Conservation (phyloP, 2,113 vertebrate species). For the Penelope pileata region DNA sequence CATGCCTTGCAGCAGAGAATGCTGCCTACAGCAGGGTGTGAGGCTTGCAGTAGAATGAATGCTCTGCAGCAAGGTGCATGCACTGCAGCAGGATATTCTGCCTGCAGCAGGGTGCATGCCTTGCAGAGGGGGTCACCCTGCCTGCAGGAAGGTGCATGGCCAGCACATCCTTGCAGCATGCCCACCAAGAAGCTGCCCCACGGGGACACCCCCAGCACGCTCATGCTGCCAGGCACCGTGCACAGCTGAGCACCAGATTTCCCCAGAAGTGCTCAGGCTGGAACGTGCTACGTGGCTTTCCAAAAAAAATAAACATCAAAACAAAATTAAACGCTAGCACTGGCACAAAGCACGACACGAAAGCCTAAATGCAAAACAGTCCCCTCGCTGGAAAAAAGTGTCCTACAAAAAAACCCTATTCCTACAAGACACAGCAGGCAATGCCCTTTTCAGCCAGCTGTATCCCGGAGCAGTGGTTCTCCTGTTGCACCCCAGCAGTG, state of each 20-base stretch:
- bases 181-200: neutral
- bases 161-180: neutral
- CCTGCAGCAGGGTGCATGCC: neutral
- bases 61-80: rapidly evolving
- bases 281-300: neutral
- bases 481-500: rapidly evolving
- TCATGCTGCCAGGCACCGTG: neutral
- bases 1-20: neutral
- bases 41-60: neutral
- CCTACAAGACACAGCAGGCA: neutral
- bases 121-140: neutral
- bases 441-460: neutral
- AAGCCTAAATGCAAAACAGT: neutral
- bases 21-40: neutral
- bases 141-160: neutral
- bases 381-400: neutral
- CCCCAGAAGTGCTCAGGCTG: neutral
- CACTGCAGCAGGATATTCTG: neutral
- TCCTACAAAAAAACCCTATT: neutral
- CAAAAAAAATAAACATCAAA: neutral
- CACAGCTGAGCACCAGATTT: neutral
- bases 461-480: neutral
- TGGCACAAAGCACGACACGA: neutral
- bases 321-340: neutral
- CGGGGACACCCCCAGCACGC: neutral